Percentiles rank a stretch among this genome's conserved stretches.
Evolutionary conservation across 2,888 invertebrate genomes (phyloP).

Genomic region (Cantharis rufa): DNA sequence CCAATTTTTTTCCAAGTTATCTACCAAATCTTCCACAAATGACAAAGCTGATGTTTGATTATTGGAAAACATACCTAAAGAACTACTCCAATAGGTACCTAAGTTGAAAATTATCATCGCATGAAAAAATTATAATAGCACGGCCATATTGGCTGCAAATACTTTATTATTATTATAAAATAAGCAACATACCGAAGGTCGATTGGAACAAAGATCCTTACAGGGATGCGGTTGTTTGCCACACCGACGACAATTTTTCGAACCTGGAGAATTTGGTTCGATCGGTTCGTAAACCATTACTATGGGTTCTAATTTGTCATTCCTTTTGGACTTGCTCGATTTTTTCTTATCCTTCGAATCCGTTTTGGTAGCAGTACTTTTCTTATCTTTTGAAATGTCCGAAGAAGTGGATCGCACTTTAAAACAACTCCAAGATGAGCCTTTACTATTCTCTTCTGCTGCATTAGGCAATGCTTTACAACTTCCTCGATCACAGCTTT

Average conservation of each 20-base stretch:
- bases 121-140: no score
- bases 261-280: neutral
- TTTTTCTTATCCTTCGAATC: neutral
- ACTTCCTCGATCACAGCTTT: neutral
- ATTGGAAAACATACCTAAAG: no score
- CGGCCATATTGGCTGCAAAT: no score
- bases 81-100: no score
- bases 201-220: neutral
- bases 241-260: neutral
- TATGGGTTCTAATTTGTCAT: conserved; percentile 14
- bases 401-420: neutral
- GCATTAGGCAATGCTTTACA: neutral
- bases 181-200: neutral
- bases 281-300: conserved; percentile 25
- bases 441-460: neutral
- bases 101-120: no score
- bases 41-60: no score
- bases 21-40: no score
- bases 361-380: neutral
- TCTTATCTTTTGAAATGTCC: neutral
- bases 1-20: no score
- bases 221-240: neutral
- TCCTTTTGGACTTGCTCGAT: neutral
- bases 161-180: neutral
- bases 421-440: neutral